Conservation (phyloP, 2,888 invertebrate genomes). For the Ectemnius continuus region DNA sequence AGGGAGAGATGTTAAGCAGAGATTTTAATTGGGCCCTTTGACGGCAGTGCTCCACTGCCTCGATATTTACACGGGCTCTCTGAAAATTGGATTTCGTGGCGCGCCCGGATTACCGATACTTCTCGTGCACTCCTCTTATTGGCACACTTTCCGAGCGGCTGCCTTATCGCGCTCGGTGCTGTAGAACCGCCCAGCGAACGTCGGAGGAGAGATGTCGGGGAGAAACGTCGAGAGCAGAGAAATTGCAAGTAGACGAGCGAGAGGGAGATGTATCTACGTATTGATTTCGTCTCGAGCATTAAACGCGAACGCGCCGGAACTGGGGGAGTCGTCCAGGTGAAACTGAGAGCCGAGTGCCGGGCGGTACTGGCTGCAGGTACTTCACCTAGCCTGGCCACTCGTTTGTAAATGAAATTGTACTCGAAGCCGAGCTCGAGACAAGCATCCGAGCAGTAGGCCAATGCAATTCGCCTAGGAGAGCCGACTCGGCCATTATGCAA, state of each 20-base stretch:
- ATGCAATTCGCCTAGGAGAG: slow-evolving; percentile 47
- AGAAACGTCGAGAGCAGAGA: slow-evolving; percentile 12
- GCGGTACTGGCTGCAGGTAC: slow-evolving; percentile 2
- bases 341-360: slow-evolving; percentile 34
- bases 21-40: slow-evolving; percentile 22
- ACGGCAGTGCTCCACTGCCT: background rate
- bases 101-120: slow-evolving; percentile 17
- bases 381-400: slow-evolving; percentile 18
- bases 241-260: slow-evolving; percentile 46
- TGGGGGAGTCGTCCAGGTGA: slow-evolving; percentile 50
- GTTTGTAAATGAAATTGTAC: slow-evolving; percentile 54
- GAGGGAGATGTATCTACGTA: slow-evolving; percentile 47
- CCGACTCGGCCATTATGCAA: slow-evolving; percentile 49
- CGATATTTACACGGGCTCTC: slow-evolving; percentile 23
- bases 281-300: slow-evolving; percentile 68
- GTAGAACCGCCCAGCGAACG: background rate
- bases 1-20: background rate
- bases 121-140: slow-evolving; percentile 19
- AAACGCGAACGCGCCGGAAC: slow-evolving; percentile 56
- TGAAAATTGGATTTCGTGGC: slow-evolving; percentile 35
- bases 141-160: slow-evolving; percentile 45
- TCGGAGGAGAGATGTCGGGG: slow-evolving; percentile 10
- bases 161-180: slow-evolving; percentile 23
- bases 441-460: slow-evolving; percentile 37
- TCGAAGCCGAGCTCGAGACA: slow-evolving; percentile 25